Percentiles rank a stretch among this genome's conserved stretches.
These are phyloP conservation scores for Hucho hucho DNA, from an alignment of 2,113 vertebrate genomes.

Conservation along the genomic window DNA sequence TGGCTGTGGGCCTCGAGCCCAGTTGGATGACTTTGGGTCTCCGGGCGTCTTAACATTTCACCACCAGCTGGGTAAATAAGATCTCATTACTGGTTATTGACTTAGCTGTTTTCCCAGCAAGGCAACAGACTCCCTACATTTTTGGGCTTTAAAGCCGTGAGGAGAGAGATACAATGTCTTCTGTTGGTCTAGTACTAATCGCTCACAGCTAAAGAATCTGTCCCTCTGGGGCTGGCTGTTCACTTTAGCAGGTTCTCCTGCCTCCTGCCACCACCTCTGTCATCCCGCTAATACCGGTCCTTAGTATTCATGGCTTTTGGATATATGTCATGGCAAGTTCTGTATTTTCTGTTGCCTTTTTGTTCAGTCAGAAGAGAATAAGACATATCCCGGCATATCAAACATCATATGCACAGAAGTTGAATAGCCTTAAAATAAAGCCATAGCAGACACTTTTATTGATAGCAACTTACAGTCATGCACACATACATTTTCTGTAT, in stretches of 20 bases:
- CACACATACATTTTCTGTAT: too few relatives aligned
- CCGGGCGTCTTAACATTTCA: constrained; percentile 46
- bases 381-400: too few relatives aligned
- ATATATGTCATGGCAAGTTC: constrained; percentile 36
- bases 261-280: not conserved
- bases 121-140: constrained; percentile 46
- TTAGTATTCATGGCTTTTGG: constrained; percentile 11
- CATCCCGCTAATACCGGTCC: constrained; percentile 25
- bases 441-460: too few relatives aligned
- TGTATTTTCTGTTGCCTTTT: not conserved
- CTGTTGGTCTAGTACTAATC: constrained; percentile 41
- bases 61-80: constrained; percentile 71
- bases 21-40: constrained; percentile 57
- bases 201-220: constrained; percentile 30
- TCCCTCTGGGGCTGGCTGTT: constrained; percentile 39
- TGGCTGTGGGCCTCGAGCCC: constrained; percentile 46
- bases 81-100: constrained; percentile 65
- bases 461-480: too few relatives aligned
- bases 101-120: constrained; percentile 64
- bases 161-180: constrained; percentile 56
- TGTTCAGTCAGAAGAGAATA: too few relatives aligned
- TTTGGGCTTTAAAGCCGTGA: constrained; percentile 48
- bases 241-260: constrained; percentile 39
- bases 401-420: too few relatives aligned
- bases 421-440: too few relatives aligned